A percentile compares a stretch with the other conserved stretches of the same genome.
phyloP scores from a whole-genome alignment of 2,113 vertebrate genomes.

The Ceyx margarethae region DNA sequence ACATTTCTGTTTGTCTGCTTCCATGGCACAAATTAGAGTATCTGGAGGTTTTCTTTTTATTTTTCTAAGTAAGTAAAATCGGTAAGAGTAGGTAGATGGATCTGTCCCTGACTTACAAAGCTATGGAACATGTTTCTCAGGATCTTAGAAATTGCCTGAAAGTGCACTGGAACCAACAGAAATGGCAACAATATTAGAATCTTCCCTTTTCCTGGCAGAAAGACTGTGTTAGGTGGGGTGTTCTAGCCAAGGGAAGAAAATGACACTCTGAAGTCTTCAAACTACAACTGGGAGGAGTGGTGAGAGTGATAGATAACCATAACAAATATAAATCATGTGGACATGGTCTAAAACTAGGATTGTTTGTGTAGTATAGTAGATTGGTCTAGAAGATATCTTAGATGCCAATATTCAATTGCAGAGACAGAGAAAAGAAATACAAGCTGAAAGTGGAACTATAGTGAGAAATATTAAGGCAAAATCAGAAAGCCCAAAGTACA shows the following conservation, averaged over 20 bases:
- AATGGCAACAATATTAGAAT: background rate
- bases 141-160: background rate
- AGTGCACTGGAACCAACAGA: background rate
- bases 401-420: background rate
- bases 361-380: background rate
- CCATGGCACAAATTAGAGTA: background rate
- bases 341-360: background rate
- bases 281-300: background rate
- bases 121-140: background rate
- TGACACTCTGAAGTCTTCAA: accelerated
- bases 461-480: background rate
- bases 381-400: background rate
- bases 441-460: background rate
- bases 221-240: background rate
- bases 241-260: background rate
- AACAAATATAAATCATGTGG: background rate
- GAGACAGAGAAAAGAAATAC: background rate
- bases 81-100: background rate
- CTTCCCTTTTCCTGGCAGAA: background rate
- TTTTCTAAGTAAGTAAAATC: background rate
- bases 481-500: background rate
- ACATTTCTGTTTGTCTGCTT: background rate
- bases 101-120: background rate
- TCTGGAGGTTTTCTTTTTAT: background rate
- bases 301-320: background rate